These are phyloP conservation scores for Coboldia fuscipes DNA, from an alignment of 1,140 invertebrate species.

Conservation along the genomic window DNA sequence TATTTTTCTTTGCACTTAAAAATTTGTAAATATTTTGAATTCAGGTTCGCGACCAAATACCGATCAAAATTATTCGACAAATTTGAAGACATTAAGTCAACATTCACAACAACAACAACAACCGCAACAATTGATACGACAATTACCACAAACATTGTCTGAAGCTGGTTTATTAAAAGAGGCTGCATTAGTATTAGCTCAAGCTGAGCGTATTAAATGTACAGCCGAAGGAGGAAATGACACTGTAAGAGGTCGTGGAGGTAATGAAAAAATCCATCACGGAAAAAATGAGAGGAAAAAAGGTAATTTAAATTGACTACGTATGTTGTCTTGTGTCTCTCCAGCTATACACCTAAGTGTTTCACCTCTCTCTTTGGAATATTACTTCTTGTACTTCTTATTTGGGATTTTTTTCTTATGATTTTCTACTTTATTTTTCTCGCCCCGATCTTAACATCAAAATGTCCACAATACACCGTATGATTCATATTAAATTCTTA, in stretches of 20 bases:
- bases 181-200: conserved; percentile 17
- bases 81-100: conserved; percentile 11
- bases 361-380: too few relatives aligned
- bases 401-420: too few relatives aligned
- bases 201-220: conserved; percentile 18
- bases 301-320: too few relatives aligned
- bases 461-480: too few relatives aligned
- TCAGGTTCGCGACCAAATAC: conserved; percentile 16
- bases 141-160: conserved; percentile 17
- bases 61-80: conserved; percentile 8
- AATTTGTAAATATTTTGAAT: background rate
- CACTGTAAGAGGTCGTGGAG: conserved; percentile 10
- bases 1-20: background rate
- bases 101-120: conserved; percentile 11
- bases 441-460: too few relatives aligned
- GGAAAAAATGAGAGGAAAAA: conserved; percentile 12
- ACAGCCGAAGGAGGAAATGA: conserved; percentile 18
- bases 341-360: too few relatives aligned
- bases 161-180: conserved; percentile 17
- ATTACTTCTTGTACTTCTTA: too few relatives aligned
- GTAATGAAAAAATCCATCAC: conserved; percentile 14
- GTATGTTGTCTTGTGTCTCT: too few relatives aligned
- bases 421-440: too few relatives aligned
- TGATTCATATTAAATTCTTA: too few relatives aligned
- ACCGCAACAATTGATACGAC: conserved; percentile 5